phyloP scores from a whole-genome alignment of 2,113 vertebrate genomes.

The Cyanoderma ruficeps region DNA sequence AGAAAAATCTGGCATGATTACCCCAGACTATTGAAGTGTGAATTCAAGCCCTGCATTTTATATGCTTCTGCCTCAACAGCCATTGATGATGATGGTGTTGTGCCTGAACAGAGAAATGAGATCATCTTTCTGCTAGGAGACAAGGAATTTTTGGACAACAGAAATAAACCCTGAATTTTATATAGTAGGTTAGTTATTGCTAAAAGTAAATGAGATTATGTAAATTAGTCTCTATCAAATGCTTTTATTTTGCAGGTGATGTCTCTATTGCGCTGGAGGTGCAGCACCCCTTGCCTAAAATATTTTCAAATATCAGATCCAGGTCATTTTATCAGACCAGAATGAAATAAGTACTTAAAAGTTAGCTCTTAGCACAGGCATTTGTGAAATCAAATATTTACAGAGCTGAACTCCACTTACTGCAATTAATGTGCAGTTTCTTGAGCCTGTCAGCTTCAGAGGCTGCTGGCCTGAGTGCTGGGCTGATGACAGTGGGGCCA shows the following conservation, averaged over 20 bases:
- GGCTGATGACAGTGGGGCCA: neutral
- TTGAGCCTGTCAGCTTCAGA: neutral
- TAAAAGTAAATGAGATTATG: neutral
- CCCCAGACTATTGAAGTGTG: neutral
- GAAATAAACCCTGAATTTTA: neutral
- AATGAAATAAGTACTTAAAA: neutral
- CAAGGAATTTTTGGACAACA: neutral
- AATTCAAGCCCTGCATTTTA: neutral
- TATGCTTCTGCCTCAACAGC: neutral
- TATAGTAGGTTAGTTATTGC: neutral
- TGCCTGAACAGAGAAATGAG: neutral
- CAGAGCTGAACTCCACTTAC: neutral
- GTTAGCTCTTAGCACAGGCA: neutral
- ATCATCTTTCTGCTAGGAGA: neutral
- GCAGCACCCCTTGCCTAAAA: neutral
- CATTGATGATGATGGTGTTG: neutral
- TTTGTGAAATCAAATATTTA: slow-evolving; percentile 17
- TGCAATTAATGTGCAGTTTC: neutral
- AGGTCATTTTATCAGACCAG: neutral
- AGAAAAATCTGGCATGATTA: neutral
- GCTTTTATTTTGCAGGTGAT: neutral
- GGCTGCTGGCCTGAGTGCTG: neutral
- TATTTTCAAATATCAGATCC: neutral
- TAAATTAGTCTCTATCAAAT: neutral
- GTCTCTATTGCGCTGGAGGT: neutral